Evolutionary conservation across 2,888 invertebrate species (phyloP).

Genomic region (Ectobius pallidus): DNA sequence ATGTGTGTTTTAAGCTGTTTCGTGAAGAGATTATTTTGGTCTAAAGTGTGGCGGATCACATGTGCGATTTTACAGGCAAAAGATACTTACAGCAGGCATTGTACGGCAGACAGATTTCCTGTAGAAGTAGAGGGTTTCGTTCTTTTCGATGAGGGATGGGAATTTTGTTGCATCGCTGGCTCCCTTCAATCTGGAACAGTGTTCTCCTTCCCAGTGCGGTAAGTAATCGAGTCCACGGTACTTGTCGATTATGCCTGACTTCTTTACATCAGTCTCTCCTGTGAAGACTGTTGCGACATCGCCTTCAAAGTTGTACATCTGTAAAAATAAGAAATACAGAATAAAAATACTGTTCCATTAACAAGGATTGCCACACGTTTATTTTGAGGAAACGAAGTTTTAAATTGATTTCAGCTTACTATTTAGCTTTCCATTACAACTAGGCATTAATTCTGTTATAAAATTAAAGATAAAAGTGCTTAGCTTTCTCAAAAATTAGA

Average conservation of each 20-base stretch:
- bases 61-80: too few species aligned
- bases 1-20: too few species aligned
- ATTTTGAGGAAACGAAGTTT: too few species aligned
- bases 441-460: too few species aligned
- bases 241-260: constrained; percentile 75
- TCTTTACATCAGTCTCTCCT: constrained; percentile 65
- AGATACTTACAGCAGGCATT: constrained; percentile 73
- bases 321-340: too few species aligned
- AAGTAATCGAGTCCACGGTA: constrained; percentile 74
- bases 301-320: constrained; percentile 87
- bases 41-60: too few species aligned
- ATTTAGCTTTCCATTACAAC: too few species aligned
- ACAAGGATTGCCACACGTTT: neutral
- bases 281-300: constrained; percentile 81
- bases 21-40: too few species aligned
- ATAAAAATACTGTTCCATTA: constrained; percentile 25
- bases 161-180: constrained; percentile 89
- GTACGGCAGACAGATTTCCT: constrained; percentile 85
- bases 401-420: too few species aligned
- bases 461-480: too few species aligned
- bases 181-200: constrained; percentile 76
- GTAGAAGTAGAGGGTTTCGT: constrained; percentile 76
- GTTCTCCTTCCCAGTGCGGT: constrained; percentile 77
- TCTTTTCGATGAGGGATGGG: constrained; percentile 68
- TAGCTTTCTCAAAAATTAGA: too few species aligned